Conservation (phyloP, 2,888 invertebrate genomes). For the Thymelicus lineola region DNA sequence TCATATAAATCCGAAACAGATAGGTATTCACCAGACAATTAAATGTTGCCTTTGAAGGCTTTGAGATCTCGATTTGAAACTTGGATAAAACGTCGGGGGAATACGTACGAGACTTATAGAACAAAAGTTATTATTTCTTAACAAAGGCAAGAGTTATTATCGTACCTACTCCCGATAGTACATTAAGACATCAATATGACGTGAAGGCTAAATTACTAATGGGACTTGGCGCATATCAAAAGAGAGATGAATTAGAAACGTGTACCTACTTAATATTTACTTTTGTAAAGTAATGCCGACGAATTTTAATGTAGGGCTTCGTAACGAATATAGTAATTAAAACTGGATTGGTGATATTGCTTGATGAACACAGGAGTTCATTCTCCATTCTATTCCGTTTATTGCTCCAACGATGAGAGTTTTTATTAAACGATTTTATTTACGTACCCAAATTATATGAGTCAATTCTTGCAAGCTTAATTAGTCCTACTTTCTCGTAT, state of each 20-base stretch:
- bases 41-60: constrained; percentile 22
- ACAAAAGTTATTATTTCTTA: constrained; percentile 36
- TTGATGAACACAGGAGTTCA: too few species aligned
- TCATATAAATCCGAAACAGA: neutral
- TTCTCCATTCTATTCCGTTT: too few species aligned
- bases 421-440: too few species aligned
- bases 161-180: constrained; percentile 11
- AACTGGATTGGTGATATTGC: too few species aligned
- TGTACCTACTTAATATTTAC: too few species aligned
- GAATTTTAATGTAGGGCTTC: too few species aligned
- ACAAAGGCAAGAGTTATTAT: constrained; percentile 32
- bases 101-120: constrained; percentile 28
- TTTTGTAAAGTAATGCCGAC: neutral
- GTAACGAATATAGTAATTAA: too few species aligned
- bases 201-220: constrained; percentile 22
- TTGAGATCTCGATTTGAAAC: constrained; percentile 25
- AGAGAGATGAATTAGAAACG: constrained; percentile 1
- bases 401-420: too few species aligned
- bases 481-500: too few species aligned
- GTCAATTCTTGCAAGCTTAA: too few species aligned
- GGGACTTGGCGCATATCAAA: constrained; percentile 4
- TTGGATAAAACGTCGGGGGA: constrained; percentile 18
- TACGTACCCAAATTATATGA: too few species aligned
- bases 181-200: constrained; percentile 31
- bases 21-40: neutral